These are phyloP conservation scores for Rhinophrynus dorsalis DNA, from an alignment of 2,797 vertebrate genomes.

Conservation along the genomic window DNA sequence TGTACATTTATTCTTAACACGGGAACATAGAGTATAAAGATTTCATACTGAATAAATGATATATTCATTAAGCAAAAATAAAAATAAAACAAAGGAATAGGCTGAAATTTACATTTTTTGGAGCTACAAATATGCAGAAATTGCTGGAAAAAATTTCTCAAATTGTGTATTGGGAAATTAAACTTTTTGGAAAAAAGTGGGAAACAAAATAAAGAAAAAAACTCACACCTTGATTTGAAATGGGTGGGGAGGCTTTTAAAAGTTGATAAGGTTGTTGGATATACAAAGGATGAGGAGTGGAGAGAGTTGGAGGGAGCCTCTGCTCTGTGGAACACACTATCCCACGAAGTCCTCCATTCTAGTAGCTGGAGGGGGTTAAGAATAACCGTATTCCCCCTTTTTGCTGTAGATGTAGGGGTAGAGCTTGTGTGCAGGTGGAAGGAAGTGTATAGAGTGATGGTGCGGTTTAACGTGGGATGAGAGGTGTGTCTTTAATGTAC, in stretches of 20 bases:
- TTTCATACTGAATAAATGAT: conserved; percentile 99
- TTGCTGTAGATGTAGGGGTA: conserved; percentile 71
- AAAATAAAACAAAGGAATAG: conserved; percentile 93
- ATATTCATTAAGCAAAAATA: conserved; percentile 99
- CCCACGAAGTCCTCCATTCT: conserved; percentile 65
- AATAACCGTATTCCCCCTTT: conserved; percentile 75
- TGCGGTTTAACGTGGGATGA: conserved; percentile 67
- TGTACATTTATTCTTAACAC: conserved; percentile 99
- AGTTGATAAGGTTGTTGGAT: conserved; percentile 78
- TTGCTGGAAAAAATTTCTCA: conserved; percentile 92
- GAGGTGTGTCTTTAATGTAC: conserved; percentile 97
- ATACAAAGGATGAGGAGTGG: conserved; percentile 65
- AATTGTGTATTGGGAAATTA: conserved; percentile 96
- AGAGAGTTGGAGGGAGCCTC: conserved; percentile 8
- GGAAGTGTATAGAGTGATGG: conserved; percentile 54
- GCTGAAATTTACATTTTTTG: conserved; percentile 99
- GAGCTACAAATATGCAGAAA: conserved; percentile 99
- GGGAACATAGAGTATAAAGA: conserved; percentile 99
- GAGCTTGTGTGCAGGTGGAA: conserved; percentile 76
- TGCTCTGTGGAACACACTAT: conserved; percentile 81
- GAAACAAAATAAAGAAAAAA: conserved; percentile 58
- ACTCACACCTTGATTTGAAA: conserved; percentile 89
- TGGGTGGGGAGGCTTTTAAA: conserved; percentile 74
- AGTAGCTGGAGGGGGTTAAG: conserved; percentile 69
- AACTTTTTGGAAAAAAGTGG: conserved; percentile 67